Conservation (phyloP, 2,888 invertebrate species). For the Marronus borbonicus region DNA sequence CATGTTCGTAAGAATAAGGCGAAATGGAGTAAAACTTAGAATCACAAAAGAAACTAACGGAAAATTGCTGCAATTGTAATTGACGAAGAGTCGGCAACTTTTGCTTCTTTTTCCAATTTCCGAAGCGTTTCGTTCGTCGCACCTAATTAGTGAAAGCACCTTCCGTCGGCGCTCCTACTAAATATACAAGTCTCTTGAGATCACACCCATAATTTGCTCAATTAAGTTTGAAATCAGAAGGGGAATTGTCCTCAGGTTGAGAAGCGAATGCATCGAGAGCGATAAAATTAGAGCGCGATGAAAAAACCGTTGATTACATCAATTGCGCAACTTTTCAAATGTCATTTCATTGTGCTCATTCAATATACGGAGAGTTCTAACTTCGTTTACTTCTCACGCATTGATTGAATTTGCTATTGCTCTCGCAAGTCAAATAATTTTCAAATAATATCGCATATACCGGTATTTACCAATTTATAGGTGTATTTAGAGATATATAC, state of each 20-base stretch:
- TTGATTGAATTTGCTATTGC: neutral
- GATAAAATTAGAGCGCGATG: slow-evolving; percentile 3
- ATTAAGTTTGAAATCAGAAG: slow-evolving; percentile 33
- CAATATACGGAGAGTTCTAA: neutral
- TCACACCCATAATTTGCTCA: slow-evolving; percentile 33
- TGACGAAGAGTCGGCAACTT: neutral
- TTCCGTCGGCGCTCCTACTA: slow-evolving; percentile 4
- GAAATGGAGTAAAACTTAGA: neutral
- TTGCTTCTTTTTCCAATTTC: neutral
- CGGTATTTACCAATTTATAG: no score
- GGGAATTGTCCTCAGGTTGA: slow-evolving; percentile 7
- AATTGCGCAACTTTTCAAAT: slow-evolving; percentile 21
- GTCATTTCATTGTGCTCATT: slow-evolving; percentile 11
- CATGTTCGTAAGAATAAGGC: no score
- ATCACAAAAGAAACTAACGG: neutral
- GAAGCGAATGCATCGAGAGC: neutral
- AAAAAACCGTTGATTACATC: slow-evolving; percentile 8
- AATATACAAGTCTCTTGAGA: neutral
- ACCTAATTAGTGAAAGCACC: slow-evolving; percentile 6
- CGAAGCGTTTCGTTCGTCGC: slow-evolving; percentile 4
- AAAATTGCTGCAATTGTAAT: slow-evolving; percentile 1
- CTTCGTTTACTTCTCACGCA: neutral
- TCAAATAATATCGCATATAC: neutral
- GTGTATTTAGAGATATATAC: no score
- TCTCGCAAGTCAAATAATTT: slow-evolving; percentile 17